Conservation (phyloP, 2,797 vertebrate species). For the Phylloscopus collybita region DNA sequence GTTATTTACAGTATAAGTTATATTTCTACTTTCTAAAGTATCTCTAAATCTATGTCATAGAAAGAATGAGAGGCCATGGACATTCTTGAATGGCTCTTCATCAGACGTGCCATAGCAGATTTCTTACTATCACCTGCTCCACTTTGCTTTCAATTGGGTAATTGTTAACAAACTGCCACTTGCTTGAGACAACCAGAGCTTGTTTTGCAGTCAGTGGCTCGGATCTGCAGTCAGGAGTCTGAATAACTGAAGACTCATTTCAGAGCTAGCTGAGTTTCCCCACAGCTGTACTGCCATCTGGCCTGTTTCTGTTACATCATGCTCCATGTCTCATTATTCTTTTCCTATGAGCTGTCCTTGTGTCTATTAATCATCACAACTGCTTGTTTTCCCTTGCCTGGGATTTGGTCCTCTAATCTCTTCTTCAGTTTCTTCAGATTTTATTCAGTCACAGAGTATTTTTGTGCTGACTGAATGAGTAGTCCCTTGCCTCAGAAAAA, state of each 20-base stretch:
- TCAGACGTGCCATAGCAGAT: neutral
- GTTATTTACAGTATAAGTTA: neutral
- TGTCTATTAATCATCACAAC: slow-evolving; percentile 67
- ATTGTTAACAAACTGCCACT: slow-evolving; percentile 28
- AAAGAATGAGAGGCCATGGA: neutral
- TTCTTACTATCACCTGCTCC: slow-evolving; percentile 26
- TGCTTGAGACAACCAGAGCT: slow-evolving; percentile 9
- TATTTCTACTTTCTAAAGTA: neutral
- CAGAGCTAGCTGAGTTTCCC: slow-evolving; percentile 43
- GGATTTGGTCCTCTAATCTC: slow-evolving; percentile 29
- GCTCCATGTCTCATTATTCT: slow-evolving; percentile 66
- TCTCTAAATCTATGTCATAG: neutral
- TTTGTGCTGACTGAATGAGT: neutral
- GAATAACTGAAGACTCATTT: slow-evolving; percentile 44
- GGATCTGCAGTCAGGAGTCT: neutral
- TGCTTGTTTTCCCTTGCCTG: slow-evolving; percentile 62
- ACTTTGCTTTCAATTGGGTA: neutral
- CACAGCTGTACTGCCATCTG: slow-evolving; percentile 65
- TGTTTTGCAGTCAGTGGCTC: neutral
- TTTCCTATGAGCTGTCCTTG: slow-evolving; percentile 67
- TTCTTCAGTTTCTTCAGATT: slow-evolving; percentile 39
- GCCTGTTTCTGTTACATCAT: slow-evolving; percentile 64
- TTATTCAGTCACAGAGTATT: slow-evolving; percentile 28
- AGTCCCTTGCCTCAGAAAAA: neutral
- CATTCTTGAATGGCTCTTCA: neutral